A percentile compares a stretch with the other conserved stretches of the same genome.
These are phyloP conservation scores for Sebastes kiyomatsui DNA, from an alignment of 2,797 vertebrate genomes.

Conservation along the genomic window DNA sequence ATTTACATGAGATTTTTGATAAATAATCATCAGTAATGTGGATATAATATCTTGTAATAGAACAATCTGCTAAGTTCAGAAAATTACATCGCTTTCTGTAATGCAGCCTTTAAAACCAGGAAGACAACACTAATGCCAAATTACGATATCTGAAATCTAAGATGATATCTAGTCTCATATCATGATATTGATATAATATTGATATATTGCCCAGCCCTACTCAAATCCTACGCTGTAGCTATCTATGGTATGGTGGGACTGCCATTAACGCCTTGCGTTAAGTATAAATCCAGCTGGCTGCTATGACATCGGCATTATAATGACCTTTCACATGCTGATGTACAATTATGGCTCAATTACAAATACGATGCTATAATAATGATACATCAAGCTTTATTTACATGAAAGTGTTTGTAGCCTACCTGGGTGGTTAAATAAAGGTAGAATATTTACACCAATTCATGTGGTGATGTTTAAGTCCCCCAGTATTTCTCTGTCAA, in stretches of 20 bases:
- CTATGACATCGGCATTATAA: not conserved
- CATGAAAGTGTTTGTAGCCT: not conserved
- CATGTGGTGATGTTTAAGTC: not conserved
- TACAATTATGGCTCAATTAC: not conserved
- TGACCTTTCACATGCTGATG: not conserved
- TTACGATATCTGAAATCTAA: too few species aligned
- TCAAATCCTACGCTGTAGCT: not conserved
- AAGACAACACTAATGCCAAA: too few species aligned
- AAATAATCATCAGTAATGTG: too few species aligned
- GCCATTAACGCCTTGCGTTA: not conserved
- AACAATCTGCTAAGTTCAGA: too few species aligned
- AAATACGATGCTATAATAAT: not conserved
- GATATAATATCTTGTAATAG: too few species aligned
- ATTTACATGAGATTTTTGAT: too few species aligned
- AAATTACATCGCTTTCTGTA: too few species aligned
- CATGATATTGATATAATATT: too few species aligned
- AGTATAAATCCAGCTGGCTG: not conserved
- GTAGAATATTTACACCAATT: not conserved
- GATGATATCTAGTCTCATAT: too few species aligned
- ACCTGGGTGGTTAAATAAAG: not conserved
- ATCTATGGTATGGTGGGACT: rapidly evolving
- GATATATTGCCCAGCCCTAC: too few species aligned
- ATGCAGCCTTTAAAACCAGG: too few species aligned
- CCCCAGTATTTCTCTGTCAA: not conserved
- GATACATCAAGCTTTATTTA: not conserved